phyloP scores from a whole-genome alignment of 2,113 vertebrate genomes.

The Tenebrosternarchus preto region DNA sequence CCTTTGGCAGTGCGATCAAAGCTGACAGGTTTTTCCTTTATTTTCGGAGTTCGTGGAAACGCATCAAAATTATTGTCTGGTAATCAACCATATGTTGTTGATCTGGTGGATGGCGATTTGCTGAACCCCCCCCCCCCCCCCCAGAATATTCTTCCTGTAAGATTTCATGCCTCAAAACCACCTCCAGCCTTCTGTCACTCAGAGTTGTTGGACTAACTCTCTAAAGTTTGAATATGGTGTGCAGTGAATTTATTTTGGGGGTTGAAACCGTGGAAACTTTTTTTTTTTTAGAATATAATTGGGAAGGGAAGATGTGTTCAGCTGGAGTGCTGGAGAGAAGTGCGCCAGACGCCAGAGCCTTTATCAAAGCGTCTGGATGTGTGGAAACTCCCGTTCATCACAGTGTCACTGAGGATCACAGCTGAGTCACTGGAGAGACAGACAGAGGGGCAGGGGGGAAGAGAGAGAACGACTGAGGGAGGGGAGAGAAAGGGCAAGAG shows the following conservation, averaged over 20 bases:
- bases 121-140: no score
- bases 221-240: constrained; percentile 15
- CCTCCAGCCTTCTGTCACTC: no score
- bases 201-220: constrained; percentile 16
- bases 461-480: no score
- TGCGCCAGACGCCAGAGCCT: constrained; percentile 18
- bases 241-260: no score
- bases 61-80: no score
- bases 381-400: constrained; percentile 26
- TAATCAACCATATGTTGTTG: no score
- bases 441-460: not conserved
- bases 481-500: not conserved
- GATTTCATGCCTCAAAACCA: constrained; percentile 12
- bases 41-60: no score
- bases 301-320: not conserved
- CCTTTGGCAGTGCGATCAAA: no score
- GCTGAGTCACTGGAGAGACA: constrained; percentile 40
- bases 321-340: not conserved
- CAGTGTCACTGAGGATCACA: constrained; percentile 43
- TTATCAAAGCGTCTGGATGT: constrained; percentile 39
- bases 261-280: constrained; percentile 12
- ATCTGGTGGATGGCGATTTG: no score
- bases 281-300: constrained; percentile 41
- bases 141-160: not conserved
- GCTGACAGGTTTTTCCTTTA: no score